Percentiles rank a stretch among this genome's conserved stretches.
These are phyloP conservation scores for Aleiodes leptofemur DNA, from an alignment of 2,888 invertebrate genomes.

Conservation along the genomic window DNA sequence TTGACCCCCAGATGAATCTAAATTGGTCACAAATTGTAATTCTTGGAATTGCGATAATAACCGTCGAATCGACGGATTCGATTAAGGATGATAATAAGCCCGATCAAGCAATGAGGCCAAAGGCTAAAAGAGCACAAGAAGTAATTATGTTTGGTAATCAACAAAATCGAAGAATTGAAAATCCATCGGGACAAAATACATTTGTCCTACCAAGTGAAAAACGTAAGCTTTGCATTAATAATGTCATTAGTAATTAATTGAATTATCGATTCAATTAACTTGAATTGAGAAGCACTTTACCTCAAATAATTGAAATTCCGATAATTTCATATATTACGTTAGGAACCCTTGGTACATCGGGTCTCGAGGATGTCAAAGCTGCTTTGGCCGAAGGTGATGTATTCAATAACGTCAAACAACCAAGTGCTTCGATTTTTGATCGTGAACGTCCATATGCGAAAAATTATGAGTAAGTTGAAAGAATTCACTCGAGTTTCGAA, in stretches of 20 bases:
- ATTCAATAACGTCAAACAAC: constrained; percentile 56
- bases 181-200: constrained; percentile 53
- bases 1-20: constrained; percentile 61
- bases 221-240: constrained; percentile 55
- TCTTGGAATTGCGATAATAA: constrained; percentile 59
- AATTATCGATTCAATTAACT: background rate
- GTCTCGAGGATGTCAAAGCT: constrained; percentile 64
- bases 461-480: constrained; percentile 68
- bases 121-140: constrained; percentile 74
- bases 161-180: constrained; percentile 68
- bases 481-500: too few relatives aligned
- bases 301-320: constrained; percentile 11
- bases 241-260: background rate
- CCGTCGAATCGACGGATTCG: constrained; percentile 63
- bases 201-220: constrained; percentile 63
- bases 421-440: constrained; percentile 57
- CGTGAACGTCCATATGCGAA: constrained; percentile 60
- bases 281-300: background rate
- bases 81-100: constrained; percentile 67
- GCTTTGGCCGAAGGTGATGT: constrained; percentile 60
- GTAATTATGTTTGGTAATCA: constrained; percentile 75
- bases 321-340: constrained; percentile 26
- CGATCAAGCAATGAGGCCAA: constrained; percentile 67
- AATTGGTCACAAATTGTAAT: constrained; percentile 60
- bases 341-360: constrained; percentile 67